These are phyloP conservation scores for Campoletis raptor DNA, from an alignment of 2,888 invertebrate genomes.

Conservation along the genomic window DNA sequence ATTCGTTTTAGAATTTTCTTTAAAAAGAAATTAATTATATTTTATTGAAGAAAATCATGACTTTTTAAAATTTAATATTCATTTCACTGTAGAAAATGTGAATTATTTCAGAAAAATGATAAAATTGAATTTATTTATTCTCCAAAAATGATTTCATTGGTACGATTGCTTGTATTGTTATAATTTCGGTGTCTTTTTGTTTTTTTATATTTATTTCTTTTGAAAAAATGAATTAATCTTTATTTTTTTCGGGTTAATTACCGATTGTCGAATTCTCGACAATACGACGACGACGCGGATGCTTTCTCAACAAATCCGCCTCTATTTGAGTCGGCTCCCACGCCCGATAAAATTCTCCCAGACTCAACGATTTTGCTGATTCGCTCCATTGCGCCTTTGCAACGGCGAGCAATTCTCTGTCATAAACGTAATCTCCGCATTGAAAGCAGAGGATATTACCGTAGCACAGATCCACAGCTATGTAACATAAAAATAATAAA, in stretches of 20 bases:
- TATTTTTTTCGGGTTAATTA: conserved; percentile 72
- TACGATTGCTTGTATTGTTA: neutral
- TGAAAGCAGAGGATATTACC: conserved; percentile 96
- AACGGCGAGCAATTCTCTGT: conserved; percentile 87
- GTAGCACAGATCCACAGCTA: conserved; percentile 94
- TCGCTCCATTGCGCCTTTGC: conserved; percentile 84
- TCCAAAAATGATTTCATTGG: neutral
- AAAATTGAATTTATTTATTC: neutral
- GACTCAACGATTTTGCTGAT: conserved; percentile 82
- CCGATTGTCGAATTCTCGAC: conserved; percentile 93
- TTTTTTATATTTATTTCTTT: neutral
- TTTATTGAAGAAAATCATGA: neutral
- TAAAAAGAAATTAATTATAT: neutral
- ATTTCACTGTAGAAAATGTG: neutral
- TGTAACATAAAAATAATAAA: conserved; percentile 55
- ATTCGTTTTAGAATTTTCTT: neutral
- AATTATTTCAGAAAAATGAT: neutral
- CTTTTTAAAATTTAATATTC: neutral
- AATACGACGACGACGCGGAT: conserved; percentile 92
- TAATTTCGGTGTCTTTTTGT: too few relatives aligned
- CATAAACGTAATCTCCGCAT: conserved; percentile 97
- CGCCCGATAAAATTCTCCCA: conserved; percentile 85
- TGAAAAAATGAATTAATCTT: neutral
- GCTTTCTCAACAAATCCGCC: conserved; percentile 90
- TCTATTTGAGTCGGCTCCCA: conserved; percentile 94